Evolutionary conservation across 2,797 vertebrate genomes (phyloP).

Genomic region (Acrossocheilus wenchowensis): DNA sequence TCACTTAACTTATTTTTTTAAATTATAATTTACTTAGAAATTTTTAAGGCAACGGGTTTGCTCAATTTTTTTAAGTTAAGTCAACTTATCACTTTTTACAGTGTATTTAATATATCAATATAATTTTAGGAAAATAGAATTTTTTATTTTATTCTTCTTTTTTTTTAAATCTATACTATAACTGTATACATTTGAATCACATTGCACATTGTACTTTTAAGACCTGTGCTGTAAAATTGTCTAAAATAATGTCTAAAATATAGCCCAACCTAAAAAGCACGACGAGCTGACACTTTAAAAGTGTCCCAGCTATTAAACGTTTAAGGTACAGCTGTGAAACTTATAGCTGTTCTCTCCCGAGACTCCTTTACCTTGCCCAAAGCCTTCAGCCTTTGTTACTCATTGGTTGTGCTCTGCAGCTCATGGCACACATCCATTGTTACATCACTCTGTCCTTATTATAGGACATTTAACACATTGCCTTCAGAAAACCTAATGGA

Average conservation of each 20-base stretch:
- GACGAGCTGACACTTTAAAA: background rate
- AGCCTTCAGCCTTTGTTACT: constrained; percentile 27
- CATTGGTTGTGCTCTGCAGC: background rate
- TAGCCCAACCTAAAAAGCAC: background rate
- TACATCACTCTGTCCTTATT: constrained; percentile 13
- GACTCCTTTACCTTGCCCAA: constrained; percentile 31
- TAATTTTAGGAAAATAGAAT: background rate
- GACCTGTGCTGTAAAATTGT: background rate
- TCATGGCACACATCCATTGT: background rate
- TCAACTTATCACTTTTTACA: no score
- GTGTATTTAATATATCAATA: background rate
- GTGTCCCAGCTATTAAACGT: background rate
- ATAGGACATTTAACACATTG: constrained; percentile 22
- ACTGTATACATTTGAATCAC: background rate
- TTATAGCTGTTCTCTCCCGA: background rate
- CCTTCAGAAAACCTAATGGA: background rate
- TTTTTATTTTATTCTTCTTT: background rate
- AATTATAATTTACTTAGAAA: no score
- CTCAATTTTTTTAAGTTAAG: no score
- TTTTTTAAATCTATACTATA: background rate
- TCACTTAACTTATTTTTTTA: no score
- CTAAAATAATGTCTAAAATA: background rate
- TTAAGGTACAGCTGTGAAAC: constrained; percentile 10
- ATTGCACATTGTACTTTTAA: background rate
- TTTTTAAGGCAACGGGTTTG: no score